These are phyloP conservation scores for Stenodera caucasica DNA, from an alignment of 2,888 invertebrate genomes.

Conservation along the genomic window DNA sequence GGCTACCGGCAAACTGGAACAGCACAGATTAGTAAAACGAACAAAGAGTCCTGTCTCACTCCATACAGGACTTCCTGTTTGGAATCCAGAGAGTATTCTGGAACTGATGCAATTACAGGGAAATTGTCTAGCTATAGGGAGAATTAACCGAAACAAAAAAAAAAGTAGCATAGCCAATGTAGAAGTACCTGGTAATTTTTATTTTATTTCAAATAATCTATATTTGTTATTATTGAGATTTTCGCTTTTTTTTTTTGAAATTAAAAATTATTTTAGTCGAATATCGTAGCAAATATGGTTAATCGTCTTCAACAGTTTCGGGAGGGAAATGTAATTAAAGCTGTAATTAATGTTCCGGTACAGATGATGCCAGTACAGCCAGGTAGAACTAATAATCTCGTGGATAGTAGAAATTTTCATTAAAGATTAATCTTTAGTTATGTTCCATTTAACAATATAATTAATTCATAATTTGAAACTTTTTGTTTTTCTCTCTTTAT, in stretches of 20 bases:
- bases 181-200: no score
- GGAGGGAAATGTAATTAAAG: conserved; percentile 47
- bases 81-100: conserved; percentile 14
- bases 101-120: neutral
- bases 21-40: conserved; percentile 35
- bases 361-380: conserved; percentile 39
- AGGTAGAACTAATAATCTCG: conserved; percentile 36
- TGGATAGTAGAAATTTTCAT: conserved; percentile 30
- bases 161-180: no score
- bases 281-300: conserved; percentile 26
- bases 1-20: conserved; percentile 39
- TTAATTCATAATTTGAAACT: conserved; percentile 14
- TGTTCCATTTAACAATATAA: conserved; percentile 14
- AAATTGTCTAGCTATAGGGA: neutral
- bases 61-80: conserved; percentile 40
- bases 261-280: neutral
- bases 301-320: conserved; percentile 34
- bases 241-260: neutral
- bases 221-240: neutral
- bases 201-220: neutral
- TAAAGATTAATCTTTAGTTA: conserved; percentile 29
- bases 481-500: neutral
- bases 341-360: conserved; percentile 48
- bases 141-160: neutral
- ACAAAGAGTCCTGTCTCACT: conserved; percentile 34